Evolutionary conservation across 1,140 invertebrate species (phyloP), one percentile per base, ranked within the genome.

Genomic region (Artemia franciscana): DNA sequence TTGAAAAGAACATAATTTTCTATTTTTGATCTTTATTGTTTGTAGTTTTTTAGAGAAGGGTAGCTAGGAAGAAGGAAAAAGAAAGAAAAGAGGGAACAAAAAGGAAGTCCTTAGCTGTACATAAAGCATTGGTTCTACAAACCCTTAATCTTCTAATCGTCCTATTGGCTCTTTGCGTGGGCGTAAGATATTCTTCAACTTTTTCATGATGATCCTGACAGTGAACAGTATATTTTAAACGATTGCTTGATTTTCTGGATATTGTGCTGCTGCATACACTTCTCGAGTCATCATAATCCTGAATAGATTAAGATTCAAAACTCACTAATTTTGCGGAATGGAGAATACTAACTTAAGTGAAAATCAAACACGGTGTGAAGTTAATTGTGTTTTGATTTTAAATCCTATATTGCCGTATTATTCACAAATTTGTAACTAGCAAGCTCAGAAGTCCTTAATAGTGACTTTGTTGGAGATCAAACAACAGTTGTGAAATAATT

Each of bases 181-280:
- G 87, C 39, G 87, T 89, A 24, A 90, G 75, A 71, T 90, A 90
- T 68, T 88, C 84, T 58, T 86, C 81, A 7, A 79, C 81, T 60
- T 80, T 78, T 28, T 82, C 77, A 0, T 79, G 80, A n/a, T 80
- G 79, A 71, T 85, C 81, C 65, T 83, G 81, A 70, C 86, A 89
- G 71, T 89, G 86, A 25, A 89, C 79, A 26, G 88, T 83, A 70
- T 87, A 87, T 51, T 51, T 51, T 1, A 51, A 18, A 15, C 39
- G 12, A n/a, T n/a, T n/a, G 39, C 39, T 51, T 18, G 39, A 51
- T 18, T 51, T 51, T 18, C 39, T 15, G 12, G 39, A 51, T 15
- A 15, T 12, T 51, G 39, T 51, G 39, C 39, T 51, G 39, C 39
- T 51, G 39, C 39, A 51, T 15, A 51, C 21, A 51, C 39, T 51